Evolutionary conservation across 2,113 vertebrate species (phyloP), one percentile per base, ranked within the genome.

Genomic region (Ptyas mucosa): DNA sequence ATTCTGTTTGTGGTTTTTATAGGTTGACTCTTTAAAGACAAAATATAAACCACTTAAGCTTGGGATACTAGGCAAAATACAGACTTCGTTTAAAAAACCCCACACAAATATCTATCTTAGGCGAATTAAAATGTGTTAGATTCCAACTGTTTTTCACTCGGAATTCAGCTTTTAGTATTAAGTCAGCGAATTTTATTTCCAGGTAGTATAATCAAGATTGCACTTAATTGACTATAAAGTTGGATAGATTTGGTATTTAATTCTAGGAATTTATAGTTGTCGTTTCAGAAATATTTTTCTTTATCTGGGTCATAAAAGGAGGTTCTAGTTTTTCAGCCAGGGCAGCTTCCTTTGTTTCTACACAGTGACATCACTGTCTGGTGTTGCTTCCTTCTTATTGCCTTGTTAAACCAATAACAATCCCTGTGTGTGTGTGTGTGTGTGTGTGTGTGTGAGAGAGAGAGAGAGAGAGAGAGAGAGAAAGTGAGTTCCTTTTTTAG

Each of bases 311-410:
- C 26, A 53, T 9, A 46, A 81, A 20, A 23, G 57, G 43, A 85
- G 57, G 52, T 23, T 91, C 91, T 90, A 90, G 69, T 95, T 95
- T 51, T 95, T 93, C 93, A 94, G 85, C 94, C 93, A 87, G 90
- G 91, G 94, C 93, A 94, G 95, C 93, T 95, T 96, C 96, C 97
- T 97, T 98, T 98, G 97, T 98, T 97, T 97, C 91, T 64, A 93
- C 87, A 90, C 93, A 94, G 97, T 97, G 97, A 98, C 97, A 98
- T 98, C 98, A 98, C 95, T 96, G 97, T 96, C 95, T 96, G 95
- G 94, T 95, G 91, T 91, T 95, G 89, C 86, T 95, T 94, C 94
- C 96, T 95, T 90, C 90, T 95, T 93, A 93, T 93, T 95, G 81
- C 95, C 95, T 87, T 94, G 93, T 69, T 96, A 95, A 95, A 94